Base-by-base conservation (phyloP, 2,797 vertebrate species). In the Centropyge bicolor region DNA sequence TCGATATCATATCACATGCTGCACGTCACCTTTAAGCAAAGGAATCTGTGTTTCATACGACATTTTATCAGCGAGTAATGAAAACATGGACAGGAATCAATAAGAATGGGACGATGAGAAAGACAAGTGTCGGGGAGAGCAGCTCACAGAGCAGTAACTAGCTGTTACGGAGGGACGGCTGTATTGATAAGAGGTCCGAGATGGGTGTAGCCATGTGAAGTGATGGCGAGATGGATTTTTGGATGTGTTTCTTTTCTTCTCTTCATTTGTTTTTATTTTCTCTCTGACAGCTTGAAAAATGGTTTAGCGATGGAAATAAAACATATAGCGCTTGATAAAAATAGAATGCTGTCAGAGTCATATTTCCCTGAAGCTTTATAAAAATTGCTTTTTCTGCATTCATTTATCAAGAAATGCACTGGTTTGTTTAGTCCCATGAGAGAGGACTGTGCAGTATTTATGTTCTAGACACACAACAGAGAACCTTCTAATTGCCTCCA, bases 341-440 rank as follows among this genome's bases (percentile, higher is more conserved):
- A 93, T 80, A 87, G 86, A 91, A 85, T 74, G 78, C 87, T 90
- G 89, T 89, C 88, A 88, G 73, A 85, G 72, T 82, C 63, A 75
- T 84, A 90, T 92, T 93, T 93, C 90, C 90, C 88, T 78, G 71
- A 91, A 88, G 88, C 89, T 91, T 90, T 83, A 86, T 85, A 86
- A 89, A 92, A 93, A 92, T 91, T 85, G 88, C 84, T 81, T 92
- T 91, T 89, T 85, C 85, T 82, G 61, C 80, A 83, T 93, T 86
- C 72, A 84, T 95, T 92, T 91, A 91, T 92, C 88, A 91, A 79
- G 78, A 91, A 89, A 82, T 78, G 68, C 71, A 70, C 57, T 71
- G 85, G 74, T 87, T 90, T 91, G 82, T 90, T 88, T 78, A 24
- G 74, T 87, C 86, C 78, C 89, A 73, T 12, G 74, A 84, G 89